These are phyloP conservation scores for Lithosia quadra DNA, from an alignment of 2,888 invertebrate species.

Conservation along the genomic window DNA sequence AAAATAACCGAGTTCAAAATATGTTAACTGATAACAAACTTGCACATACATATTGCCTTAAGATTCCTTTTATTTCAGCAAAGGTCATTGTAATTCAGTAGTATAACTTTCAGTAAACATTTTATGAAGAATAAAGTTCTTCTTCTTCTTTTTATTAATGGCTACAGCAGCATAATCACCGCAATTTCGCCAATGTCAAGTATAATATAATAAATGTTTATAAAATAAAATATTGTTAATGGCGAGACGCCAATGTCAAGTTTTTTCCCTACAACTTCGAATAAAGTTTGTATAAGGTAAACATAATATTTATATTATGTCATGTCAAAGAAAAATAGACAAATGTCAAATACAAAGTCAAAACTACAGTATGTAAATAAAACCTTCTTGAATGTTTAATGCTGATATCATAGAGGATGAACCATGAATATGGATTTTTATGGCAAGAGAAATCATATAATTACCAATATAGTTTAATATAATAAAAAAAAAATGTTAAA, in stretches of 20 bases:
- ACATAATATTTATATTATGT: background rate
- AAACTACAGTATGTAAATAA: background rate
- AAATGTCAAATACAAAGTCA: background rate
- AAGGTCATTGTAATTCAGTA: conserved; percentile 9
- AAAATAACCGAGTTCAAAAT: background rate
- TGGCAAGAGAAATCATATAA: background rate
- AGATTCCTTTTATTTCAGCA: conserved; percentile 9
- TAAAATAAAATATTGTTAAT: too few species aligned
- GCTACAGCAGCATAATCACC: too few species aligned
- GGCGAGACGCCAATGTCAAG: too few species aligned
- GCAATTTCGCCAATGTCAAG: too few species aligned
- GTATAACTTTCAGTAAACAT: background rate
- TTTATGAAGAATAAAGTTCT: too few species aligned
- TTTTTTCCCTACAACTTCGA: too few species aligned
- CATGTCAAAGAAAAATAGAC: background rate
- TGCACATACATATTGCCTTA: conserved; percentile 22
- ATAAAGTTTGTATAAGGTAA: background rate
- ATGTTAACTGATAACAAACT: conserved; percentile 7
- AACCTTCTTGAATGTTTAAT: background rate
- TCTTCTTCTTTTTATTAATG: too few species aligned
- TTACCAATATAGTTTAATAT: background rate
- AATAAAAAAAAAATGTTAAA: background rate
- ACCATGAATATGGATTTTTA: background rate
- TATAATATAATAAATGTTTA: too few species aligned
- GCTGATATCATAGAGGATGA: background rate